A percentile compares a stretch with the other conserved stretches of the same genome.
Evolutionary conservation across 2,797 vertebrate species (phyloP).

Genomic region (Chaetodon trifasciatus): DNA sequence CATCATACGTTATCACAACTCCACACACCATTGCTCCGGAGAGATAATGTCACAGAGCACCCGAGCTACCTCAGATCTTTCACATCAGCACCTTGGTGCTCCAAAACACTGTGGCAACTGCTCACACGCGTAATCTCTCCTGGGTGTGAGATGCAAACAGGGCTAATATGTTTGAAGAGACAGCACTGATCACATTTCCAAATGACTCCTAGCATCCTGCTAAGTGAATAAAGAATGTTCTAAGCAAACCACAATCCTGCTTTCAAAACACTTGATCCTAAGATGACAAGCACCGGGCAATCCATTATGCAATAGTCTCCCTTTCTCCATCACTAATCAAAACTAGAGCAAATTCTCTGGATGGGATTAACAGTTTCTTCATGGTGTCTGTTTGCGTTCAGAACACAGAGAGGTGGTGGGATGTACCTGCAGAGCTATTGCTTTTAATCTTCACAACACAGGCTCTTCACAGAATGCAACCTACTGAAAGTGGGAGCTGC

Average conservation of each 20-base stretch:
- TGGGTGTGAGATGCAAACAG: slow-evolving; percentile 71
- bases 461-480: slow-evolving; percentile 29
- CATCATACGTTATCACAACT: slow-evolving; percentile 55
- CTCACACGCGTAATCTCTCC: slow-evolving; percentile 67
- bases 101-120: slow-evolving; percentile 73
- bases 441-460: slow-evolving; percentile 37
- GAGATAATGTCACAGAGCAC: slow-evolving; percentile 66
- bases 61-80: slow-evolving; percentile 66
- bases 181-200: slow-evolving; percentile 68
- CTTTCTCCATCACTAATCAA: slow-evolving; percentile 42
- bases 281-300: slow-evolving; percentile 57
- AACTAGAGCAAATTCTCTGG: slow-evolving; percentile 48
- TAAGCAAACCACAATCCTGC: slow-evolving; percentile 58
- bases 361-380: slow-evolving; percentile 23
- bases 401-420: neutral
- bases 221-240: slow-evolving; percentile 61
- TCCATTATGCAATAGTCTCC: slow-evolving; percentile 60
- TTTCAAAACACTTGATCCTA: slow-evolving; percentile 68
- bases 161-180: slow-evolving; percentile 68
- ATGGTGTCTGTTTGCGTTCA: slow-evolving; percentile 25
- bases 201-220: slow-evolving; percentile 57
- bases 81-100: slow-evolving; percentile 74
- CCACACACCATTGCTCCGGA: slow-evolving; percentile 61
- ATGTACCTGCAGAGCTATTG: slow-evolving; percentile 24
- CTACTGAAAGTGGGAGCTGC: slow-evolving; percentile 32